These are phyloP conservation scores for Oscheius sp. DNA, from an alignment of 1,140 invertebrate genomes.

Conservation along the genomic window DNA sequence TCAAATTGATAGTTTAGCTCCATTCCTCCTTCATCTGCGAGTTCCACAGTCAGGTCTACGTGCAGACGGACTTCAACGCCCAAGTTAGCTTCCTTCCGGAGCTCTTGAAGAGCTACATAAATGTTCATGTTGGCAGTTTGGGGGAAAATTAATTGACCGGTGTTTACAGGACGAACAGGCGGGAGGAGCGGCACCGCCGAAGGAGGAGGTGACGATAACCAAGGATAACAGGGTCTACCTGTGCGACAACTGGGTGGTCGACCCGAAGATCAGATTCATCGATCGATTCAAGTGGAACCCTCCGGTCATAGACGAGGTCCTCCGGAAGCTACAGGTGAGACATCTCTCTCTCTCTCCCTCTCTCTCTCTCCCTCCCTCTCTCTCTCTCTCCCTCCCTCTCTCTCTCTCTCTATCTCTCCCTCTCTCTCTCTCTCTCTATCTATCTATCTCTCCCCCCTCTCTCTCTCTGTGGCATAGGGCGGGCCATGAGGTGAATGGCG, in stretches of 20 bases:
- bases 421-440: too few species aligned
- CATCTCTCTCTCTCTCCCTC: too few species aligned
- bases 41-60: constrained; percentile 50
- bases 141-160: too few species aligned
- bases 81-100: constrained; percentile 57
- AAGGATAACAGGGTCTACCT: constrained; percentile 87
- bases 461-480: too few species aligned
- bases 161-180: too few species aligned
- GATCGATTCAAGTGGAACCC: constrained; percentile 47
- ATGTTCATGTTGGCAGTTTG: background rate
- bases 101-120: constrained; percentile 43
- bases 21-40: constrained; percentile 47
- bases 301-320: constrained; percentile 54
- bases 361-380: background rate
- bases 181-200: too few species aligned
- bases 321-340: constrained; percentile 49
- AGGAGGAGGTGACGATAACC: constrained; percentile 63
- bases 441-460: too few species aligned
- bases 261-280: constrained; percentile 84
- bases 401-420: too few species aligned
- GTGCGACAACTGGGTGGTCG: constrained; percentile 94
- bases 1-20: background rate
- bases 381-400: too few species aligned
- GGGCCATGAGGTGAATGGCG: too few species aligned
- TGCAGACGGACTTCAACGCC: constrained; percentile 59